A percentile compares a stretch with the other conserved stretches of the same genome.
Evolutionary conservation across 2,113 vertebrate genomes (phyloP).

Genomic region (Hyaena hyaena): DNA sequence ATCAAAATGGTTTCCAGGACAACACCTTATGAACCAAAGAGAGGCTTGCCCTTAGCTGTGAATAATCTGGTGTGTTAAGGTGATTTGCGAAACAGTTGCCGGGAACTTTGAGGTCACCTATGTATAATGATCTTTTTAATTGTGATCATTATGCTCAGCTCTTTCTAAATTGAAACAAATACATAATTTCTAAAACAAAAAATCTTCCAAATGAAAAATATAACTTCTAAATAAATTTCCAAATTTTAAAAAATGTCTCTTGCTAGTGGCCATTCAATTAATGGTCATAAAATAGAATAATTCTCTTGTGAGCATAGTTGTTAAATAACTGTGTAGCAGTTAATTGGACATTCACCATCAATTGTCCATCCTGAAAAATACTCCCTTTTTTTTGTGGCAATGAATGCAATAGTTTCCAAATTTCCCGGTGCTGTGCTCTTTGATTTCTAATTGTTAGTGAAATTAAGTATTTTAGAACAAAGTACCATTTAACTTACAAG

Average conservation of each 20-base stretch:
- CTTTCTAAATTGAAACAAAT: slow-evolving; percentile 73
- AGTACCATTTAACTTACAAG: slow-evolving; percentile 76
- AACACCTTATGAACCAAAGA: slow-evolving; percentile 91
- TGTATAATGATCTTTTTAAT: slow-evolving; percentile 82
- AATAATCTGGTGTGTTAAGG: slow-evolving; percentile 86
- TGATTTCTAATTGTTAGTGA: slow-evolving; percentile 80
- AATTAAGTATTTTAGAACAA: slow-evolving; percentile 83
- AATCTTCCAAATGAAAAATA: background rate
- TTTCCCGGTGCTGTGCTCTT: slow-evolving; percentile 70
- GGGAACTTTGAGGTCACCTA: slow-evolving; percentile 65
- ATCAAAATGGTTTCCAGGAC: slow-evolving; percentile 95
- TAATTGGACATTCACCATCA: slow-evolving; percentile 71
- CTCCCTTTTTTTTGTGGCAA: slow-evolving; percentile 71
- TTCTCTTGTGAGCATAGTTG: slow-evolving; percentile 76
- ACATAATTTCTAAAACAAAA: background rate
- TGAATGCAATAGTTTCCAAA: slow-evolving; percentile 77
- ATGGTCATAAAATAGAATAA: slow-evolving; percentile 74
- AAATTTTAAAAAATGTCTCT: background rate
- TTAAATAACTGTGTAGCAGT: slow-evolving; percentile 60
- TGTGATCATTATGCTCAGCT: slow-evolving; percentile 74
- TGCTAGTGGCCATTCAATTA: slow-evolving; percentile 31
- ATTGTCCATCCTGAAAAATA: slow-evolving; percentile 76
- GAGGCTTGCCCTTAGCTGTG: slow-evolving; percentile 91
- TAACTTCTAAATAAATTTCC: slow-evolving; percentile 36
- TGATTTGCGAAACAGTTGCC: slow-evolving; percentile 67